Evolutionary conservation across 2,797 vertebrate species (phyloP).

Genomic region (Pangasius krempfi): DNA sequence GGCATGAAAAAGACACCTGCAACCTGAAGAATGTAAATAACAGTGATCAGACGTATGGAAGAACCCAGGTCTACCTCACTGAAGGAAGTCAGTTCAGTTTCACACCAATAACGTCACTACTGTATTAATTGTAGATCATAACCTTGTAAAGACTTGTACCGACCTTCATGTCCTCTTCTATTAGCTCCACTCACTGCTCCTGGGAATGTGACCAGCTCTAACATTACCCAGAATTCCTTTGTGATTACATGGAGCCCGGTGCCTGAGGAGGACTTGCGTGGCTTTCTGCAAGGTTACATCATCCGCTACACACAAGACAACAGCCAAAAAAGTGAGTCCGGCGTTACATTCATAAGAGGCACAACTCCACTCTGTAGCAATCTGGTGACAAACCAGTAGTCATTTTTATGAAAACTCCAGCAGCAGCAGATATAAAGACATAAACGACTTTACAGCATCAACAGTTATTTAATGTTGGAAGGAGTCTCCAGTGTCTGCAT

Average conservation of each 20-base stretch:
- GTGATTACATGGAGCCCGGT: slow-evolving; percentile 78
- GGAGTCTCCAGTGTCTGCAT: background rate
- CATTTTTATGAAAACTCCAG: too few relatives aligned
- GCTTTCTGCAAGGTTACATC: slow-evolving; percentile 80
- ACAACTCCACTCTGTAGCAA: background rate
- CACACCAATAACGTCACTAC: background rate
- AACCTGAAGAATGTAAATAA: slow-evolving; percentile 69
- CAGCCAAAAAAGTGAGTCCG: slow-evolving; percentile 62
- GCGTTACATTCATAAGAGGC: background rate
- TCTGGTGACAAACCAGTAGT: background rate
- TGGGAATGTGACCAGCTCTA: slow-evolving; percentile 69
- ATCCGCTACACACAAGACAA: slow-evolving; percentile 64
- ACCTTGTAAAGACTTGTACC: background rate
- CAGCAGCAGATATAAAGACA: background rate
- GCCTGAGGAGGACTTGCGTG: slow-evolving; percentile 72
- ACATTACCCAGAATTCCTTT: slow-evolving; percentile 69
- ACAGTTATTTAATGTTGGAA: background rate
- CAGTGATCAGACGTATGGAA: slow-evolving; percentile 74
- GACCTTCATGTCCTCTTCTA: slow-evolving; percentile 5
- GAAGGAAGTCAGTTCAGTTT: slow-evolving; percentile 78
- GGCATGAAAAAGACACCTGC: slow-evolving; percentile 66
- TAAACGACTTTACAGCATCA: background rate
- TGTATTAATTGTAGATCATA: background rate
- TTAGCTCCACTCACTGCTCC: slow-evolving; percentile 79
- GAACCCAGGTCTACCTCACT: slow-evolving; percentile 68